Conservation (phyloP, 2,797 vertebrate genomes). For the Coilia nasus region DNA sequence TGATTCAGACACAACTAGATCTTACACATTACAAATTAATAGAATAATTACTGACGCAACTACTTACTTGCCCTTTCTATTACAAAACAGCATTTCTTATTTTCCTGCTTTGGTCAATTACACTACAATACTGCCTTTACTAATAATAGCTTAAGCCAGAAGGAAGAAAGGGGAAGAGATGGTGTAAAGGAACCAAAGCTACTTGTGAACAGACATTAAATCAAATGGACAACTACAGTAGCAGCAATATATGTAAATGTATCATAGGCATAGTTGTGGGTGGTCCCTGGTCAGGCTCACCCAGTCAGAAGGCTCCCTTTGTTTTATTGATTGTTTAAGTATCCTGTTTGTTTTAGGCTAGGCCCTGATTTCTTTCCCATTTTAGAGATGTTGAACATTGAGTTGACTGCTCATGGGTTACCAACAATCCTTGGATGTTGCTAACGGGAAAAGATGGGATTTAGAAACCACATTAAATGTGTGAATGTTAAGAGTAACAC, state of each 20-base stretch:
- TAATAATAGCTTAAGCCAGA: neutral
- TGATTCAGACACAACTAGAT: neutral
- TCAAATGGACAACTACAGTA: too few species aligned
- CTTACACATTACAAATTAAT: neutral
- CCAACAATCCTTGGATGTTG: neutral
- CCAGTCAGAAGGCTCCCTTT: too few species aligned
- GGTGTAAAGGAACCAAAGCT: too few species aligned
- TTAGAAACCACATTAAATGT: neutral
- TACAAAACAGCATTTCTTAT: neutral
- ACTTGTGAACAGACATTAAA: too few species aligned
- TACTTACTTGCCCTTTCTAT: neutral
- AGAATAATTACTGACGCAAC: neutral
- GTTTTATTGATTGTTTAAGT: too few species aligned
- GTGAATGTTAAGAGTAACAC: neutral
- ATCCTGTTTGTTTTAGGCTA: too few species aligned
- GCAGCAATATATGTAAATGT: too few species aligned
- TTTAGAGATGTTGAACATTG: neutral
- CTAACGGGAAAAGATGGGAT: neutral
- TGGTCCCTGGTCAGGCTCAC: too few species aligned
- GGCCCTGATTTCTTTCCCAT: too few species aligned
- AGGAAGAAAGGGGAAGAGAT: neutral
- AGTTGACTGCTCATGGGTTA: neutral
- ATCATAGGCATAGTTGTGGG: too few species aligned
- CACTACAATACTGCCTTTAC: neutral
- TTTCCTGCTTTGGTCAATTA: neutral